These are phyloP conservation scores for Wiebesia pumilae DNA, from an alignment of 1,140 invertebrate species.

Conservation along the genomic window DNA sequence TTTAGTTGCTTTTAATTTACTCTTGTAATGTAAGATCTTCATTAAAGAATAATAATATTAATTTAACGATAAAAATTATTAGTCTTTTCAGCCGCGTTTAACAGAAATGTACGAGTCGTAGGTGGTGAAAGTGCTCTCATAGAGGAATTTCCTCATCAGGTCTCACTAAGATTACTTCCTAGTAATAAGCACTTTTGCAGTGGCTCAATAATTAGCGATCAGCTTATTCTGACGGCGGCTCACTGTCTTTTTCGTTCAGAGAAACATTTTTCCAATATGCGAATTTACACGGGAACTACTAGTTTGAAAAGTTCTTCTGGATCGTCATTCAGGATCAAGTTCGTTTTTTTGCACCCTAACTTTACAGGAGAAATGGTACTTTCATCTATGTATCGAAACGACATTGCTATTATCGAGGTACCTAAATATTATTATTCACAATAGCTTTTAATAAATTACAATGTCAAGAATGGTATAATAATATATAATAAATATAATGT, in stretches of 20 bases:
- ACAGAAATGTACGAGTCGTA: background rate
- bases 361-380: background rate
- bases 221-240: background rate
- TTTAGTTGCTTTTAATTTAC: too few relatives aligned
- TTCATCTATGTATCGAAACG: background rate
- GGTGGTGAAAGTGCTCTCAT: background rate
- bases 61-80: too few relatives aligned
- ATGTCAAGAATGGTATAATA: too few relatives aligned
- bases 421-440: background rate
- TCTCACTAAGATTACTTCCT: background rate
- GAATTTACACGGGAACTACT: background rate
- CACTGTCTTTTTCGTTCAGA: background rate
- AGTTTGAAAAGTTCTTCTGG: background rate
- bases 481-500: too few relatives aligned
- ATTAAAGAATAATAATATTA: too few relatives aligned
- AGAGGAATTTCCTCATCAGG: background rate
- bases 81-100: background rate
- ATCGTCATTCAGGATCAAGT: background rate
- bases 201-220: background rate
- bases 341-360: background rate
- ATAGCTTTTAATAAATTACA: too few relatives aligned
- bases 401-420: background rate
- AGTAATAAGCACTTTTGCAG: background rate
- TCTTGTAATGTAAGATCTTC: too few relatives aligned
- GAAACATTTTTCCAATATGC: background rate